Base-by-base conservation (phyloP, 2,888 invertebrate genomes). In the Itoplectis maculator region DNA sequence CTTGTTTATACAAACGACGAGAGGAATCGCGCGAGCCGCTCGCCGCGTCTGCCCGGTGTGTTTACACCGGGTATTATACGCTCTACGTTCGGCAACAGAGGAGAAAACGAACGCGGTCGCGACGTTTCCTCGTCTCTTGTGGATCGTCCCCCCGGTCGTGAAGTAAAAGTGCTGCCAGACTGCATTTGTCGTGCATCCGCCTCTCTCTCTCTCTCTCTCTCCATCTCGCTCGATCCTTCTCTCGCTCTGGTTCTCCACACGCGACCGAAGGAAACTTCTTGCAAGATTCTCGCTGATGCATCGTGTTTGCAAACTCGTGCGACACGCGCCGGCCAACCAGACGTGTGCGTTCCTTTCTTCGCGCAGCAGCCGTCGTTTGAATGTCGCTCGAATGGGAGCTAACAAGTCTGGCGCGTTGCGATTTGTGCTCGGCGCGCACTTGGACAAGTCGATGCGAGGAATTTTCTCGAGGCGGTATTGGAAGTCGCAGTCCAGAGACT, bases 1-100 rank as follows among this genome's bases (percentile, higher is more conserved):
- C 63, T 47, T 42, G 70, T 75, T 70, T 37, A 66, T 74, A 75
- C 70, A 61, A 81, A 81, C 81, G 65, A 78, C 20, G 54, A 54
- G 68, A 73, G 72, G 69, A 74, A 65, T 23, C 56, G 42, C 18
- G 29, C 56, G 42, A n/a, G 29, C 5, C 63, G 49, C 42, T 35
- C 69, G n/a, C n/a, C n/a, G n/a, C n/a, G n/a, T 56, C 9, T 29
- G 11, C n/a, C n/a, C 29, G 29, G 47, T 37, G 40, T 63, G 54
- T 49, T 51, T 49, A 65, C 23, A 68, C 42, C 70, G 54, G 40
- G 45, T 40, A 23, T 70, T 35, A 54, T 37, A 51, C 37, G n/a
- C 35, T 59, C 15, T 29, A 6, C 1, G n/a, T 35, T 29, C 35
- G n/a, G 59, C 42, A 42, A 13, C 11, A 35, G 59, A 59, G 56